Evolutionary conservation across 2,113 vertebrate species (phyloP).

Genomic region (Cnemophilus loriae): DNA sequence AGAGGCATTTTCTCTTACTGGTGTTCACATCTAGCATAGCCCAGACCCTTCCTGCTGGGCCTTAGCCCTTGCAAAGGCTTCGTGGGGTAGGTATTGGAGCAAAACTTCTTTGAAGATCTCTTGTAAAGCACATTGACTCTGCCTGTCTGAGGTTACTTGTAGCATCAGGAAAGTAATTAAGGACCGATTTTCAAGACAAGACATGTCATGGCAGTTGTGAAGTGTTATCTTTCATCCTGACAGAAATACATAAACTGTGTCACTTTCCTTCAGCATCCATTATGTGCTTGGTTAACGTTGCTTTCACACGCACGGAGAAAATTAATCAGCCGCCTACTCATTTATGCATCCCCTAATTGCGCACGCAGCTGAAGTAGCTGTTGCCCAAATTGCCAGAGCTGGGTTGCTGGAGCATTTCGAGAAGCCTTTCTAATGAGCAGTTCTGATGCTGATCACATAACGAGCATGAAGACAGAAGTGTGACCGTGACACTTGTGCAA

Average conservation of each 20-base stretch:
- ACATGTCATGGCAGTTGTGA: not conserved
- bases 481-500: not conserved
- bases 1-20: not conserved
- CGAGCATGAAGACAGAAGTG: not conserved
- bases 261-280: not conserved
- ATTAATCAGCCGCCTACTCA: not conserved
- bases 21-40: not conserved
- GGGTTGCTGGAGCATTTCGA: not conserved
- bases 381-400: fast-evolving
- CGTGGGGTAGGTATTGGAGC: not conserved
- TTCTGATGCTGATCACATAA: not conserved
- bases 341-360: not conserved
- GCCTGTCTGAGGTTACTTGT: not conserved
- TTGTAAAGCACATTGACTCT: fast-evolving
- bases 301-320: not conserved
- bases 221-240: not conserved
- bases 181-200: not conserved
- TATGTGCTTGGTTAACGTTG: not conserved
- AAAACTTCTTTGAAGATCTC: not conserved
- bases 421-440: not conserved
- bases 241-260: not conserved
- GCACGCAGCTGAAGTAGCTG: not conserved
- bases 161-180: not conserved
- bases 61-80: not conserved
- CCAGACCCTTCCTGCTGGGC: not conserved